Evolutionary conservation across 2,797 vertebrate genomes (phyloP).

Genomic region (Rousettus madagascariensis): DNA sequence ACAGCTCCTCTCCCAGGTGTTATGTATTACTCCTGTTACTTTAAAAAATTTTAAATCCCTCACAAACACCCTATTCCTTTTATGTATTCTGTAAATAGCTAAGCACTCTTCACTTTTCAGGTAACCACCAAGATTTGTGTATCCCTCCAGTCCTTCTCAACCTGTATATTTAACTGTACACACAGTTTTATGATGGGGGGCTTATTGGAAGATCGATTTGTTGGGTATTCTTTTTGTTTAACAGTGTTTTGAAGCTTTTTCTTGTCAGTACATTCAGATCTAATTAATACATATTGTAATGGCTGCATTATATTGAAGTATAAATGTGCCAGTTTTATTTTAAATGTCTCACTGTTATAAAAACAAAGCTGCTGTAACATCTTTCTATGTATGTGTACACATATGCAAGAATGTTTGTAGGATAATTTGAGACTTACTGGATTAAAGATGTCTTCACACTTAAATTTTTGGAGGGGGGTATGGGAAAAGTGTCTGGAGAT

Average conservation of each 20-base stretch:
- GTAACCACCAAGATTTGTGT: background rate
- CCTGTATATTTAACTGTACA: background rate
- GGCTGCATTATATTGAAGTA: background rate
- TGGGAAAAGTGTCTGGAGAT: background rate
- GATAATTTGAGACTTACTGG: background rate
- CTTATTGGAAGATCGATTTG: background rate
- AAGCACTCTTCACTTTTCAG: background rate
- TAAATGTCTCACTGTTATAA: background rate
- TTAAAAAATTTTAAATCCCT: background rate
- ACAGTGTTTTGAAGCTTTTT: background rate
- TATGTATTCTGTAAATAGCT: background rate
- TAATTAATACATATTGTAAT: background rate
- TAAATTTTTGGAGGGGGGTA: background rate
- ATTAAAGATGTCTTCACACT: background rate
- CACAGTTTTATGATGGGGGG: background rate
- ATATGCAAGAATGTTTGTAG: background rate
- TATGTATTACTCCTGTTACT: background rate
- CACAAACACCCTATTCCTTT: background rate
- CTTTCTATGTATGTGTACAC: background rate
- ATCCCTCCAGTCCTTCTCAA: background rate
- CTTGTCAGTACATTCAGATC: background rate
- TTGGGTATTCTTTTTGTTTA: background rate
- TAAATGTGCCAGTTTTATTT: conserved; percentile 22
- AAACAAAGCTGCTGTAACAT: conserved; percentile 10
- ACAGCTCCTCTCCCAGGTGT: background rate